Percentiles rank a stretch among this genome's conserved stretches.
phyloP scores from a whole-genome alignment of 2,888 invertebrate genomes.

The Smittia sp. region DNA sequence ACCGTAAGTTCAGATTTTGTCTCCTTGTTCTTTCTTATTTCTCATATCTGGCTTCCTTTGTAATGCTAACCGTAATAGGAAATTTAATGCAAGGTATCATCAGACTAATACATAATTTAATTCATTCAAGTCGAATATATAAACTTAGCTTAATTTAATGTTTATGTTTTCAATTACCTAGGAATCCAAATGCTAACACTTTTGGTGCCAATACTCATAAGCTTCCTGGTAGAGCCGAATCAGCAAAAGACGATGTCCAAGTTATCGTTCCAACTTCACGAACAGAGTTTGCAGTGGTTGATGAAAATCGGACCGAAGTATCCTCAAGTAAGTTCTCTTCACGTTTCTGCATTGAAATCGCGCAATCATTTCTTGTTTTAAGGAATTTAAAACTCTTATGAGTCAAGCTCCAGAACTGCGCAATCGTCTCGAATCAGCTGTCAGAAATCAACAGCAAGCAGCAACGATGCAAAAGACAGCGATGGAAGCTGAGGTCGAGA shows the following conservation, averaged over 20 bases:
- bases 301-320: slow-evolving; percentile 90
- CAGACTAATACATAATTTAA: slow-evolving; percentile 41
- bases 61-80: slow-evolving; percentile 51
- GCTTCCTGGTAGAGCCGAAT: slow-evolving; percentile 71
- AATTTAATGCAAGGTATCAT: slow-evolving; percentile 62
- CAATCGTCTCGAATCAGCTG: slow-evolving; percentile 78
- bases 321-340: slow-evolving; percentile 66
- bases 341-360: no score
- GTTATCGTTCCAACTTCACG: slow-evolving; percentile 73
- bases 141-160: slow-evolving; percentile 39
- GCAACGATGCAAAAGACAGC: slow-evolving; percentile 53
- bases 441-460: slow-evolving; percentile 67
- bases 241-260: slow-evolving; percentile 61
- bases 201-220: slow-evolving; percentile 86
- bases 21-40: slow-evolving; percentile 36
- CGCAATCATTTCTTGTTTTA: no score
- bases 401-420: slow-evolving; percentile 76
- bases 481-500: slow-evolving; percentile 54
- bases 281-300: slow-evolving; percentile 83
- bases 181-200: slow-evolving; percentile 87
- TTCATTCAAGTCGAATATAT: background rate
- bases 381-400: slow-evolving; percentile 91
- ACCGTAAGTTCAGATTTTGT: slow-evolving; percentile 61
- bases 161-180: slow-evolving; percentile 49
- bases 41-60: slow-evolving; percentile 41